These are phyloP conservation scores for Anoplolepis gracilipes DNA, from an alignment of 1,140 invertebrate species.

Conservation along the genomic window DNA sequence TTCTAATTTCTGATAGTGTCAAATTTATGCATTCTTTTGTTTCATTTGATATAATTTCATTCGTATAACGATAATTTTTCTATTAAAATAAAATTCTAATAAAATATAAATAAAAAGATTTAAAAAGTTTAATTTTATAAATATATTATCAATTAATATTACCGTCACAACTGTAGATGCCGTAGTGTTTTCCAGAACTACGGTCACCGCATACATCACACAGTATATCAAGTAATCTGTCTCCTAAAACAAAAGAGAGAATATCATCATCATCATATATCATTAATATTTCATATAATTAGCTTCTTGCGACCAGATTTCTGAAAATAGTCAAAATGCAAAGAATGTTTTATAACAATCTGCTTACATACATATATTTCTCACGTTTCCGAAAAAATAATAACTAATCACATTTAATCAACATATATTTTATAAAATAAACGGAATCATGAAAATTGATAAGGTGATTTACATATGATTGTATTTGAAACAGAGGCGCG, in stretches of 20 bases:
- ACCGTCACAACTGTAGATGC: conserved; percentile 99
- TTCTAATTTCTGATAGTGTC: neutral
- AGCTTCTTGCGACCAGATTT: neutral
- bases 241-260: conserved; percentile 88
- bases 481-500: neutral
- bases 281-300: neutral
- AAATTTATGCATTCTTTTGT: neutral
- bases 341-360: neutral
- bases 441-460: neutral
- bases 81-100: neutral
- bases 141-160: conserved; percentile 78
- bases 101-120: neutral
- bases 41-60: too few relatives aligned
- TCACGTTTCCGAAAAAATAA: neutral
- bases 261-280: neutral
- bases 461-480: neutral
- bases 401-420: neutral
- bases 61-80: conserved; percentile 3
- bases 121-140: conserved; percentile 10
- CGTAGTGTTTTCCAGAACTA: conserved; percentile 98
- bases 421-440: neutral
- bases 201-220: conserved; percentile 98
- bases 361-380: neutral
- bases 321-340: neutral
- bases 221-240: conserved; percentile 97